Base-by-base conservation (phyloP, 23 tunicate genomes). In the Pegea sp. region DNA sequence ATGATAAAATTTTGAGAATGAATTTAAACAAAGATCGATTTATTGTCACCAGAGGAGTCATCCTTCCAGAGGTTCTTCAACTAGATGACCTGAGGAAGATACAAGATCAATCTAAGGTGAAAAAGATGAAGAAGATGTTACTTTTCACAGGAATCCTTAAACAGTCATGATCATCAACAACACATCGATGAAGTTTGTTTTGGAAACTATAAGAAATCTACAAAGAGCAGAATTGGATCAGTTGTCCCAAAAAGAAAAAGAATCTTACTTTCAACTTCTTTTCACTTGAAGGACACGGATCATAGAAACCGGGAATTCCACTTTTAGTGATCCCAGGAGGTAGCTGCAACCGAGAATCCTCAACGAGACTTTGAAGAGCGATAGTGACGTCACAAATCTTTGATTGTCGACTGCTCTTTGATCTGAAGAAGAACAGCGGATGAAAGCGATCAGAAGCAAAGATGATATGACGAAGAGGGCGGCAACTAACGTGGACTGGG, bases 241-340 rank as follows among this genome's bases (percentile, higher is more conserved):
- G 30, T 56, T 13, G 8, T 0, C 46, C 44, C 0, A 25, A 0
- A 51, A 50, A 62, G n/a, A 33, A 58, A 3, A 20, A 3, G 42
- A 30, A 2, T 5, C 16, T 26, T 63, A 84, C 95, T 64, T 84
- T 84, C 21, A 84, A 58, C 25, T 64, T 44, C 33, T 73, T 84
- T 19, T 84, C 84, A 30, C 76, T 62, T 29, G 72, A 71, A 1
- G 95, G 95, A 38, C 84, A 84, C 13, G 95, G 95, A 44, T 84
- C 95, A 33, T 73, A 84, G 44, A 84, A 84, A 19, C 95, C 95
- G 20, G 95, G 84, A 5, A 84, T 49, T 8, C 95, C 95, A 24
- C 70, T 61, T 74, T 84, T 84, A 11, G 76, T 64, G 5, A 84
- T 73, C 26, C 51, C 76, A 4, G 44, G 52, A 2, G 95, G 95